Evolutionary conservation across 2,888 invertebrate genomes (phyloP).

Genomic region (Sphaeridia pumilis): DNA sequence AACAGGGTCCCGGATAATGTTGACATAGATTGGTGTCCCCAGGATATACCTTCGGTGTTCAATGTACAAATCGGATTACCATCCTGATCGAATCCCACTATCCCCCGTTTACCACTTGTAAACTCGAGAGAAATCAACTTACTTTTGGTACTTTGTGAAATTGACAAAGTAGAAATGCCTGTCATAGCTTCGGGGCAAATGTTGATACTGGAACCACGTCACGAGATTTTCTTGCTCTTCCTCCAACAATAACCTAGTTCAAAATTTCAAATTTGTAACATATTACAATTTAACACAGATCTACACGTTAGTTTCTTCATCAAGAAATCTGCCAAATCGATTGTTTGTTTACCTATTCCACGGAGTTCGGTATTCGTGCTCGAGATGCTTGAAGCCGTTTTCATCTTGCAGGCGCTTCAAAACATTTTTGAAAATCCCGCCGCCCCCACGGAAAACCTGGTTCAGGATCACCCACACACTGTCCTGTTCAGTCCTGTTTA

Average conservation of each 20-base stretch:
- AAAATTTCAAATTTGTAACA: too few species aligned
- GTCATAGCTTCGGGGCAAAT: conserved; percentile 48
- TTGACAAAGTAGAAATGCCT: conserved; percentile 50
- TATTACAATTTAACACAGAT: too few species aligned
- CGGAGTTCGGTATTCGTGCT: conserved; percentile 36
- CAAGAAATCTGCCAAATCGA: too few species aligned
- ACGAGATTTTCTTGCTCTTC: conserved; percentile 40
- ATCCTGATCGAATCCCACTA: too few species aligned
- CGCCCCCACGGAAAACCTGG: conserved; percentile 49
- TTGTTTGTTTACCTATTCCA: conserved; percentile 33
- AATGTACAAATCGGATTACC: too few species aligned
- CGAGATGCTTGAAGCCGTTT: conserved; percentile 48
- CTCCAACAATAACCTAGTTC: conserved; percentile 45
- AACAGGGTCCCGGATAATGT: conserved; percentile 50
- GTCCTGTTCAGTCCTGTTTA: conserved; percentile 27
- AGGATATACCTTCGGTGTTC: conserved; percentile 30
- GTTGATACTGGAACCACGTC: conserved; percentile 36
- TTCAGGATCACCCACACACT: conserved; percentile 46
- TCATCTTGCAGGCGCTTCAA: conserved; percentile 49
- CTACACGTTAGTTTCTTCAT: too few species aligned
- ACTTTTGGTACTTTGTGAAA: conserved; percentile 45
- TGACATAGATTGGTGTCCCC: conserved; percentile 48
- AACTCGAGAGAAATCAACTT: too few species aligned
- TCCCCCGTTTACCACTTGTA: too few species aligned
- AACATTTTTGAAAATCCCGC: conserved; percentile 49